These are phyloP conservation scores for Thera obeliscata DNA, from an alignment of 2,888 invertebrate genomes.

Conservation along the genomic window DNA sequence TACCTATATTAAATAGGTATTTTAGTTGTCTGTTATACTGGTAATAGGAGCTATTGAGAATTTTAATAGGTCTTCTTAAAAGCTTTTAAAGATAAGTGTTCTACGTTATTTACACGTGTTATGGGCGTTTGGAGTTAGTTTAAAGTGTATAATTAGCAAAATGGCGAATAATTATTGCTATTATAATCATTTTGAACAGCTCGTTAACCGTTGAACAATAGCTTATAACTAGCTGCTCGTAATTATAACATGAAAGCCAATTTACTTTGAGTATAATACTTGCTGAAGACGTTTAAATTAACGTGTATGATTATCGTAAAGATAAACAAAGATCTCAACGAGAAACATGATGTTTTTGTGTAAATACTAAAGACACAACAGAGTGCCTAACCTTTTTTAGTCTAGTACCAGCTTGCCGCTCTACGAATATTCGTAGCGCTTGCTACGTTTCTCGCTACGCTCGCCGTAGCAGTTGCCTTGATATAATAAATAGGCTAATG, in stretches of 20 bases:
- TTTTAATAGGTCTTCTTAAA: slow-evolving; percentile 1
- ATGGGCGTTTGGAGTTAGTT: slow-evolving; percentile 4
- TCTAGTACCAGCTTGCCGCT: no score
- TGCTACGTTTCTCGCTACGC: neutral
- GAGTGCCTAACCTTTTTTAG: no score
- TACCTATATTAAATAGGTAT: slow-evolving; percentile 10
- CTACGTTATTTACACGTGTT: slow-evolving; percentile 7
- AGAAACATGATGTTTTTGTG: neutral
- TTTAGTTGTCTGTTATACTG: slow-evolving; percentile 13
- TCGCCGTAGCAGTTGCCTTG: slow-evolving; percentile 1
- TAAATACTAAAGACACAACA: no score
- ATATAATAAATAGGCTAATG: neutral
- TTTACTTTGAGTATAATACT: slow-evolving; percentile 42
- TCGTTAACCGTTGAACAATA: slow-evolving; percentile 29
- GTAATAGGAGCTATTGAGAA: slow-evolving; percentile 10
- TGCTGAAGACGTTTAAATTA: slow-evolving; percentile 47
- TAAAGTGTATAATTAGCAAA: slow-evolving; percentile 11
- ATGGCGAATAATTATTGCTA: slow-evolving; percentile 30
- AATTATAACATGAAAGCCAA: slow-evolving; percentile 35
- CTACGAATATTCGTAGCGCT: neutral
- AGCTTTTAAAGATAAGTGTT: slow-evolving; percentile 2
- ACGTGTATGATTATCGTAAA: slow-evolving; percentile 41
- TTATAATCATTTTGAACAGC: slow-evolving; percentile 33
- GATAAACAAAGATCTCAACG: slow-evolving; percentile 8
- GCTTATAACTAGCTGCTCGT: slow-evolving; percentile 34